phyloP scores from a whole-genome alignment of 2,888 invertebrate species.

The Nezara viridula region DNA sequence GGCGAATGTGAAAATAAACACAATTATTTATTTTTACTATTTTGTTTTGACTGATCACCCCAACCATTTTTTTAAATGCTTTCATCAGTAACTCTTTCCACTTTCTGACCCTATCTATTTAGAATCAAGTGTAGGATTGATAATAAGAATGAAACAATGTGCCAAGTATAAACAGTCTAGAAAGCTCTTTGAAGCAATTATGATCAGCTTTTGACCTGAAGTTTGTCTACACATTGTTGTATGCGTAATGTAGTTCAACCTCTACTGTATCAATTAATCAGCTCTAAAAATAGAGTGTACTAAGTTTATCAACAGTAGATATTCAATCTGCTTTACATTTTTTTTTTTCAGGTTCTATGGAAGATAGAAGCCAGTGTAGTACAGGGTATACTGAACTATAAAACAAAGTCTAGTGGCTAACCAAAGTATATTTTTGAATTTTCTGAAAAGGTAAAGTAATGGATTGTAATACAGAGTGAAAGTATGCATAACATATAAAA shows the following conservation, averaged over 20 bases:
- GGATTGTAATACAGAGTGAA: not conserved
- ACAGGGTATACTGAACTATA: constrained; percentile 63
- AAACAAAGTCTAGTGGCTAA: constrained; percentile 60
- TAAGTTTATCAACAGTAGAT: not conserved
- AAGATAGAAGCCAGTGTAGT: constrained; percentile 62
- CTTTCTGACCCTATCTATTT: not conserved
- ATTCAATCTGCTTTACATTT: not conserved
- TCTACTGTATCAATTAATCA: no score
- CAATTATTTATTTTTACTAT: no score
- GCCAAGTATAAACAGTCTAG: not conserved
- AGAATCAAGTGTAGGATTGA: no score
- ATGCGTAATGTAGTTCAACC: no score
- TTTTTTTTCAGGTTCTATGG: constrained; percentile 34
- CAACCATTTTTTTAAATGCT: no score
- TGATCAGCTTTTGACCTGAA: not conserved
- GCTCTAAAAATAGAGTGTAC: not conserved
- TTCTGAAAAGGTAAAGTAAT: constrained; percentile 18
- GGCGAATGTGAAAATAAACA: no score
- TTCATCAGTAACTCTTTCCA: no score
- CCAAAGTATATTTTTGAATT: constrained; percentile 63
- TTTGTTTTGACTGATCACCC: no score
- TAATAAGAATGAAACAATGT: no score
- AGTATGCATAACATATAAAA: not conserved
- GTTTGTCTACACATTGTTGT: no score
- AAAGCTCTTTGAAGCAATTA: not conserved